Base-by-base conservation (phyloP, 2,113 vertebrate genomes). In the Dascyllus trimaculatus region DNA sequence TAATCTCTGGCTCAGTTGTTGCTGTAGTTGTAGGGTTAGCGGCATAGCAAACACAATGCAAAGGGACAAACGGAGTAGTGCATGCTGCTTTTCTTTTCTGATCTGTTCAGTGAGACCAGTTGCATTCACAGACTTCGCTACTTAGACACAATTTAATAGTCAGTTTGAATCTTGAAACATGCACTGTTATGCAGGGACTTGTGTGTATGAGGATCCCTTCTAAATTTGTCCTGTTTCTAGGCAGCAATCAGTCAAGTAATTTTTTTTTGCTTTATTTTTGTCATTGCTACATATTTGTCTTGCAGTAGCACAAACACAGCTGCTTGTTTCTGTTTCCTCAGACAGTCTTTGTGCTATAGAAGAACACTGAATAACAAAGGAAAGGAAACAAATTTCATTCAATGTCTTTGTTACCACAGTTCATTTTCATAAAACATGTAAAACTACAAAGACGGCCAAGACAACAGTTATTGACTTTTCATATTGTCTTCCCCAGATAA, bases 91-190 rank as follows among this genome's bases (percentile, higher is more conserved):
- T 29, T 4, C 29, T 29, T 52, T 63, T 46, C 11, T 43, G 35
- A 70, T 40, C 26, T 60, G 64, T 49, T 73, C 58, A 15, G 14
- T 62, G 9, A 48, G 59, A 63, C 35, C 26, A 43, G 46, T 60
- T 60, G 40, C 61, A 2, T 62, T 10, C 24, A 43, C 26, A 72
- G 18, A 21, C 24, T 18, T 13, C 61, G 38, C 61, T 19, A 53
- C 35, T 63, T 43, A 64, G 19, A 62, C 24, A 4, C 8, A 17
- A 61, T 52, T 60, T n/a, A 56, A 66, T 22, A 24, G 35, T 40
- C 64, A 13, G 25, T 69, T 74, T 59, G 5, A 40, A 29, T 26
- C 57, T 29, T 4, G 32, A 40, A 54, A 1, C 19, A 29, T 54
- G 10, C 13, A 5, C 8, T 58, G 46, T 70, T 18, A 54, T 63